Base-by-base conservation (phyloP, 2,113 vertebrate genomes). In the Myxocyprinus asiaticus region DNA sequence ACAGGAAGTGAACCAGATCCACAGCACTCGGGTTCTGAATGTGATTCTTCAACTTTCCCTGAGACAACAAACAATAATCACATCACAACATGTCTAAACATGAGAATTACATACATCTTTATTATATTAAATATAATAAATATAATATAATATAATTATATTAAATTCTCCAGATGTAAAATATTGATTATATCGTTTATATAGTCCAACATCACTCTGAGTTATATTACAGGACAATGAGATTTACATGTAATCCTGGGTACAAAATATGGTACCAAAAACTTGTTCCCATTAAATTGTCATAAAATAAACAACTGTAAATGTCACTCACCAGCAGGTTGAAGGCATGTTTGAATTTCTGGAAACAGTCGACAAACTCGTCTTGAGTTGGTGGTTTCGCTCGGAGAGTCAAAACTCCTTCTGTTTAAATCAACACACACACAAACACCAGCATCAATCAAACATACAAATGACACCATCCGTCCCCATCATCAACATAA, bases 261-360 rank as follows among this genome's bases (percentile, higher is more conserved):
- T n/a, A n/a, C n/a, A n/a, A n/a, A n/a, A n/a, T n/a, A n/a, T n/a
- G n/a, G n/a, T 48, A 33, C 9, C 9, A 48, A 7, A 48, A 48
- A 48, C 6, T 5, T 48, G 47, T 53, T 53, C 8, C 9, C 4
- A 10, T 10, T 10, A 53, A 48, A 48, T 4, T 10, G 10, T 53
- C 9, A 53, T 9, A 53, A 10, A 51, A 51, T 33, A 33, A 33
- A 33, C 22, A 33, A 4, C 7, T 9, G 3, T 44, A 12, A 22
- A 1, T 4, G 4, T 14, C n/a, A 48, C 93, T 88, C 90, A 98
- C 98, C 95, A 99, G 92, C 82, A 99, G 95, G 86, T 98, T 99
- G 92, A 99, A 98, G 77, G 95, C 96, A 78, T 97, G 94, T 81
- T 99, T 99, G 89, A 99, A 99, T 81, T 98, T 99, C 88, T 99